These are phyloP conservation scores for Stenchaetothrips biformis DNA, from an alignment of 2,888 invertebrate genomes.

Conservation along the genomic window DNA sequence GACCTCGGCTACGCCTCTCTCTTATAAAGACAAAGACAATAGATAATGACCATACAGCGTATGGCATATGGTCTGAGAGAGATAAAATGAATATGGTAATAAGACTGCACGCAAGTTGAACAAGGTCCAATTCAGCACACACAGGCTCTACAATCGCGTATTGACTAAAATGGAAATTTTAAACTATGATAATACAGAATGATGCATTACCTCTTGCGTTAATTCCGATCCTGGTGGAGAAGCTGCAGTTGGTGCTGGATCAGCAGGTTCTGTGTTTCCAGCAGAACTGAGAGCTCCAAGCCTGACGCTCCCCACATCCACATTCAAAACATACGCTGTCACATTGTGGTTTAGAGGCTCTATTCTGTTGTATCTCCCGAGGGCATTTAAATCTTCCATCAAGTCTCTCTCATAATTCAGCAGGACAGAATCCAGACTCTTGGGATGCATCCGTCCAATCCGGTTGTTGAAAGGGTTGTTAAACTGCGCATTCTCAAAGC, in stretches of 20 bases:
- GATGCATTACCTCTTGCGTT: neutral
- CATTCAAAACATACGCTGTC: slow-evolving; percentile 60
- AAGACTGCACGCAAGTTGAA: neutral
- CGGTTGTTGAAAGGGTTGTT: slow-evolving; percentile 40
- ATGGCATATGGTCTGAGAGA: neutral
- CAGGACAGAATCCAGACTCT: slow-evolving; percentile 64
- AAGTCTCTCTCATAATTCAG: slow-evolving; percentile 66
- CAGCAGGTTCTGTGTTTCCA: neutral
- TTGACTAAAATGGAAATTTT: neutral
- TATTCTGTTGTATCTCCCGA: slow-evolving; percentile 58
- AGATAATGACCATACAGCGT: neutral
- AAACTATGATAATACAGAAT: too few relatives aligned
- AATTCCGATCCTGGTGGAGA: neutral
- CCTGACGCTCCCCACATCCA: slow-evolving; percentile 39
- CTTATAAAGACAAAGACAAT: too few relatives aligned
- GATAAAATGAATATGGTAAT: neutral
- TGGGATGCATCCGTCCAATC: slow-evolving; percentile 57
- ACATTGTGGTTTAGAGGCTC: slow-evolving; percentile 51
- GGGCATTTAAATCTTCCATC: slow-evolving; percentile 67
- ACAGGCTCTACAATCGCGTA: neutral
- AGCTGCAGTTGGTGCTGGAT: neutral
- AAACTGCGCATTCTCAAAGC: slow-evolving; percentile 45
- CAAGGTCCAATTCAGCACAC: neutral
- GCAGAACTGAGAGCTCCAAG: neutral
- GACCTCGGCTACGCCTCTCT: too few relatives aligned